A percentile compares a stretch with the other conserved stretches of the same genome.
These are phyloP conservation scores for Adineta ricciae DNA, from an alignment of 2,888 invertebrate species.

Conservation along the genomic window DNA sequence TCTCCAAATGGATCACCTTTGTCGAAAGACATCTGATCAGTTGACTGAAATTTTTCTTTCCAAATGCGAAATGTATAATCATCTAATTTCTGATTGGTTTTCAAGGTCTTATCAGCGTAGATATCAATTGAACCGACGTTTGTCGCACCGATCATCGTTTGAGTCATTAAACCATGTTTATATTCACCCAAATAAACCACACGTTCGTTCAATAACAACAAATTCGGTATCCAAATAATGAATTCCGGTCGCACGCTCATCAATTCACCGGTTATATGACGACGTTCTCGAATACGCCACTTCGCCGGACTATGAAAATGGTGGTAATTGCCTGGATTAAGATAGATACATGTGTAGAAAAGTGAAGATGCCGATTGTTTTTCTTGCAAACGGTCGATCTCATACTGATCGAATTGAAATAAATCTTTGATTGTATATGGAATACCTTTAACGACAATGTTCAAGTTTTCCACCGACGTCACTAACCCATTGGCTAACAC, in stretches of 20 bases:
- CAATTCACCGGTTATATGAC: background rate
- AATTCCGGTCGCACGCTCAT: background rate
- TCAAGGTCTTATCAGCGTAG: conserved; percentile 7
- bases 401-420: conserved; percentile 1
- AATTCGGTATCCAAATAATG: background rate
- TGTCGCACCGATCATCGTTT: background rate
- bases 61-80: conserved; percentile 16
- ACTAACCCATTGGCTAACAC: background rate
- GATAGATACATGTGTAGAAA: conserved; percentile 4
- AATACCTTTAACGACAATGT: background rate
- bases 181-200: background rate
- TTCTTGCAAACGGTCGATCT: background rate
- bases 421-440: conserved; percentile 17
- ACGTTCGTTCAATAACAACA: background rate
- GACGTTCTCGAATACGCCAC: background rate
- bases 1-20: conserved; percentile 31
- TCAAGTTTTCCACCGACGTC: background rate
- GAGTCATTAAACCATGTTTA: background rate
- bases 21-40: background rate
- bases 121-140: conserved; percentile 13
- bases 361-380: conserved; percentile 7
- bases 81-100: conserved; percentile 11
- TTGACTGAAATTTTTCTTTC: background rate
- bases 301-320: conserved; percentile 7
- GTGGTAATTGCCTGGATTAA: conserved; percentile 4